A percentile compares a stretch with the other conserved stretches of the same genome.
Evolutionary conservation across 2,797 vertebrate genomes (phyloP).

Genomic region (Macropodus opercularis): DNA sequence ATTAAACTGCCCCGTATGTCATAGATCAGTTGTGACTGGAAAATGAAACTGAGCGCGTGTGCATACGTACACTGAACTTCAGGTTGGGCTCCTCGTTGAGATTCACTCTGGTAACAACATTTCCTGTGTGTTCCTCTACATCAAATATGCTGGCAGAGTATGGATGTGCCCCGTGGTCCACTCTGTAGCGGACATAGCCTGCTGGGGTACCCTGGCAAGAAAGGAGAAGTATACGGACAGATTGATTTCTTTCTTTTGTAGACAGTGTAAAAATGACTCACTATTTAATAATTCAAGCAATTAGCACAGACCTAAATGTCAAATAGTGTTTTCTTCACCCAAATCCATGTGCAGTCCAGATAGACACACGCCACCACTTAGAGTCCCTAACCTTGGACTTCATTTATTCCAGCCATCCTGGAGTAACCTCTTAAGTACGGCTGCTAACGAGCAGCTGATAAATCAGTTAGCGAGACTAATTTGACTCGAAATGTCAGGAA

Average conservation of each 20-base stretch:
- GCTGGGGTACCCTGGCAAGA: slow-evolving; percentile 86
- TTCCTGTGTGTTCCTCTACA: slow-evolving; percentile 88
- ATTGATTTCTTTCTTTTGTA: no score
- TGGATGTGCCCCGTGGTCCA: slow-evolving; percentile 85
- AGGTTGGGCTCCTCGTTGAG: slow-evolving; percentile 96
- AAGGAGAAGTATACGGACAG: not conserved
- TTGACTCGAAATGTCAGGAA: slow-evolving; percentile 39
- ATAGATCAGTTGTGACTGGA: not conserved
- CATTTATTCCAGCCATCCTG: slow-evolving; percentile 18
- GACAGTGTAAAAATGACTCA: slow-evolving; percentile 6
- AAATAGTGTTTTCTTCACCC: slow-evolving; percentile 6
- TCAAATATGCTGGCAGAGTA: slow-evolving; percentile 96
- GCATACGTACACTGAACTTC: slow-evolving; percentile 88
- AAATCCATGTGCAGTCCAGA: slow-evolving; percentile 14
- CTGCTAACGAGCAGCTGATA: slow-evolving; percentile 34
- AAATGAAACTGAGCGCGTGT: not conserved
- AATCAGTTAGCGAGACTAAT: slow-evolving; percentile 5
- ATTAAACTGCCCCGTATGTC: not conserved
- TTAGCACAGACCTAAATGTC: slow-evolving; percentile 40
- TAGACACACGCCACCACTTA: not conserved
- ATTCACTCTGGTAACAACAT: slow-evolving; percentile 91
- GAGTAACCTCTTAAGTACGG: slow-evolving; percentile 24
- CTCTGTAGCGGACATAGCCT: slow-evolving; percentile 88
- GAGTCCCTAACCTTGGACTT: no score
- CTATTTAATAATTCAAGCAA: slow-evolving; percentile 31